Conservation (phyloP, 2,113 vertebrate genomes). For the Heterocephalus glaber region DNA sequence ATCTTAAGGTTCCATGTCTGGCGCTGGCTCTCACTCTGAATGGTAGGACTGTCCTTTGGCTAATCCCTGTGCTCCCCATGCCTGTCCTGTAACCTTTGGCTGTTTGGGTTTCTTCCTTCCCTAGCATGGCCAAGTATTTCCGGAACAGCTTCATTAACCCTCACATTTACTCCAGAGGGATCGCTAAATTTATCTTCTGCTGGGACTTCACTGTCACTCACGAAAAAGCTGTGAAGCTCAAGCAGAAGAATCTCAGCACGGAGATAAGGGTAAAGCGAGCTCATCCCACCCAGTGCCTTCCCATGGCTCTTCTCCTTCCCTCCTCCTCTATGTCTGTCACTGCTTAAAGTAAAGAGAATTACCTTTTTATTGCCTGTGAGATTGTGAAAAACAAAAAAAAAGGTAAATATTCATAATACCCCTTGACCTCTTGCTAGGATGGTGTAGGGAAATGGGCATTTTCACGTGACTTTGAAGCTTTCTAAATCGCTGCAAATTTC, state of each 20-base stretch:
- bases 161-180: conserved; percentile 81
- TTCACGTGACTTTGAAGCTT: background rate
- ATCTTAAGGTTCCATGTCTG: background rate
- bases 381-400: background rate
- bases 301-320: background rate
- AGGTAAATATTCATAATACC: background rate
- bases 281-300: background rate
- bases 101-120: conserved; percentile 36
- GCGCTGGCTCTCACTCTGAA: background rate
- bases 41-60: background rate
- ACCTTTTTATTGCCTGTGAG: background rate
- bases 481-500: background rate
- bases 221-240: conserved; percentile 90
- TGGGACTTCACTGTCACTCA: conserved; percentile 96
- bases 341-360: background rate
- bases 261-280: conserved; percentile 92
- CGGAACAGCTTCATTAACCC: conserved; percentile 88
- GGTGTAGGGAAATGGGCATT: background rate
- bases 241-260: conserved; percentile 91
- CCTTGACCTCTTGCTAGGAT: background rate
- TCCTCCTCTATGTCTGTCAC: background rate
- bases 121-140: conserved; percentile 93
- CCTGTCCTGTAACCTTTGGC: background rate
- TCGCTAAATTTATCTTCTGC: conserved; percentile 91
- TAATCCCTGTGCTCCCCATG: background rate